Percentiles rank a stretch among this genome's conserved stretches.
Conservation (phyloP, 2,113 vertebrate genomes). For the Rhinopomastus cyanomelas region DNA sequence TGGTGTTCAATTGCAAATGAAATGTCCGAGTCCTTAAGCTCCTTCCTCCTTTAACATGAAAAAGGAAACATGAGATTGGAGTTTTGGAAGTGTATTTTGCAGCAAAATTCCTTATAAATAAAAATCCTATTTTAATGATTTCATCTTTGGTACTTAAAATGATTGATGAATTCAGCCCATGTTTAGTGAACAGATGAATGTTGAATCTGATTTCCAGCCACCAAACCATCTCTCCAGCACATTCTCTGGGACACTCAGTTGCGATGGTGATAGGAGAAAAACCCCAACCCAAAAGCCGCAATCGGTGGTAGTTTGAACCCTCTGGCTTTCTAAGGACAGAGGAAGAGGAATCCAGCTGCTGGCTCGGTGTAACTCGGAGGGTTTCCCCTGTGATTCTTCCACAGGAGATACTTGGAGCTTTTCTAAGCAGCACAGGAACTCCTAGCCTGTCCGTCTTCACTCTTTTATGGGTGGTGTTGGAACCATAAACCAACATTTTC, state of each 20-base stretch:
- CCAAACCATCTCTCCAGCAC: not conserved
- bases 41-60: not conserved
- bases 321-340: not conserved
- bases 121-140: not conserved
- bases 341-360: not conserved
- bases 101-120: too few relatives aligned
- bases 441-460: not conserved
- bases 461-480: not conserved
- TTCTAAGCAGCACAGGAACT: not conserved
- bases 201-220: not conserved
- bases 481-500: not conserved
- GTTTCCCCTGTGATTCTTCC: not conserved
- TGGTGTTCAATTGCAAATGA: not conserved
- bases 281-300: rapidly evolving
- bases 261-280: not conserved
- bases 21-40: not conserved
- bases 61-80: not conserved
- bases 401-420: not conserved
- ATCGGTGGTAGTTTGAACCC: rapidly evolving
- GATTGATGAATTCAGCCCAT: not conserved
- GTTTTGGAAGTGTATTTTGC: too few relatives aligned
- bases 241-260: not conserved
- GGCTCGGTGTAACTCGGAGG: rapidly evolving
- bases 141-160: not conserved
- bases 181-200: not conserved